These are phyloP conservation scores for Pocota personata DNA, from an alignment of 2,888 invertebrate genomes.

Conservation along the genomic window DNA sequence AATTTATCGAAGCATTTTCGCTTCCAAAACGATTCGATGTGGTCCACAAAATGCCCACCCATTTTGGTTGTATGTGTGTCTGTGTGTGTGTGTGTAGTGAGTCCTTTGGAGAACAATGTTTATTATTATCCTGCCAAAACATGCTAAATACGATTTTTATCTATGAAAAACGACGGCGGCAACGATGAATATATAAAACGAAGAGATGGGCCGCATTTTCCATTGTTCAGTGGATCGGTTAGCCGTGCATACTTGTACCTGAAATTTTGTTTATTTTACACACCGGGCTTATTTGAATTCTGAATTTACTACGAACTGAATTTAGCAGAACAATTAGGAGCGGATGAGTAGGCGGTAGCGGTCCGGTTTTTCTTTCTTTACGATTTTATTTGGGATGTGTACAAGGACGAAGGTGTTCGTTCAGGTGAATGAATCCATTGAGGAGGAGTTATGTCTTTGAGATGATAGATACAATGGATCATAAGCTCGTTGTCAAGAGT, in stretches of 20 bases:
- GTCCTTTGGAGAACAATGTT: slow-evolving; percentile 35
- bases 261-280: not conserved
- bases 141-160: slow-evolving; percentile 67
- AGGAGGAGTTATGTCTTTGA: not conserved
- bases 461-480: not conserved
- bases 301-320: slow-evolving; percentile 6
- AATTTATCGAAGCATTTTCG: slow-evolving; percentile 58
- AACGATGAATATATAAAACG: slow-evolving; percentile 57
- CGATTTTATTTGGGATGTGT: not conserved
- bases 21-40: slow-evolving; percentile 28
- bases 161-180: slow-evolving; percentile 51
- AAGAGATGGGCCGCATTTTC: not conserved
- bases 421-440: not conserved
- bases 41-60: slow-evolving; percentile 35
- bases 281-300: slow-evolving; percentile 20
- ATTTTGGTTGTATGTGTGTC: not conserved
- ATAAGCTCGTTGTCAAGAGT: not conserved
- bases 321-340: slow-evolving; percentile 4
- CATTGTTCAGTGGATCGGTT: not conserved
- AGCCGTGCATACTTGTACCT: not conserved
- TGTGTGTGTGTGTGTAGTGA: not conserved
- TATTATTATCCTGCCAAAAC: slow-evolving; percentile 69
- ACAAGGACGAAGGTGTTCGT: not conserved
- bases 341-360: not conserved
- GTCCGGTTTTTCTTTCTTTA: not conserved